Evolutionary conservation across 2,888 invertebrate genomes (phyloP).

Genomic region (Aproaerema taeniolella): DNA sequence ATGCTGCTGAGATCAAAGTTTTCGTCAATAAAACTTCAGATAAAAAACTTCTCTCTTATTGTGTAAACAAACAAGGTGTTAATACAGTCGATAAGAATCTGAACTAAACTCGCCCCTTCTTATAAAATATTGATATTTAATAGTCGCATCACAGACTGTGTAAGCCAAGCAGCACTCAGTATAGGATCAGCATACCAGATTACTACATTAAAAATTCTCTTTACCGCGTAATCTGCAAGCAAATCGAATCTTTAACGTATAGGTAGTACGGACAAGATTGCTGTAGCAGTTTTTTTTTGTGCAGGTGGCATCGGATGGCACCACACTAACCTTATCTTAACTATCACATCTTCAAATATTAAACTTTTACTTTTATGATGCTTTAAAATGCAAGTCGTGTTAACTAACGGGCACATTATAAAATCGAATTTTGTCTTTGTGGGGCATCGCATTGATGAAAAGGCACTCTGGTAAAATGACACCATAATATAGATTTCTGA

Average conservation of each 20-base stretch:
- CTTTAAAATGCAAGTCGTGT: constrained; percentile 64
- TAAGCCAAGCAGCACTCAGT: constrained; percentile 62
- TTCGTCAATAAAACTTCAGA: constrained; percentile 44
- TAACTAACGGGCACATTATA: constrained; percentile 41
- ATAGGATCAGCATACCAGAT: constrained; percentile 64
- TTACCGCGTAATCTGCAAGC: no score
- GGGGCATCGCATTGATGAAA: constrained; percentile 6
- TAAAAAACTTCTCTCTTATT: constrained; percentile 35
- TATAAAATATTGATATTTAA: constrained; percentile 74
- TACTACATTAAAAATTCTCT: constrained; percentile 61
- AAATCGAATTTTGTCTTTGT: constrained; percentile 9
- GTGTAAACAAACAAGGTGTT: constrained; percentile 73
- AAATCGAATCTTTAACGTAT: no score
- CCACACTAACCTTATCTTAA: constrained; percentile 60
- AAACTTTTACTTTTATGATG: constrained; percentile 71
- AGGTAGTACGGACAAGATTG: not conserved
- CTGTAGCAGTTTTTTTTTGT: constrained; percentile 18
- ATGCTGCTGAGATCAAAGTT: constrained; percentile 43
- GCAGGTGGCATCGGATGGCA: constrained; percentile 65
- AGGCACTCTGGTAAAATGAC: not conserved
- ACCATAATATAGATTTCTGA: no score
- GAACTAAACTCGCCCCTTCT: constrained; percentile 49
- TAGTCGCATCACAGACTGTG: constrained; percentile 61
- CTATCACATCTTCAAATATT: constrained; percentile 65
- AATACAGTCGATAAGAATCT: constrained; percentile 61